These are phyloP conservation scores for Florisuga fusca DNA, from an alignment of 2,797 vertebrate species.

Conservation along the genomic window DNA sequence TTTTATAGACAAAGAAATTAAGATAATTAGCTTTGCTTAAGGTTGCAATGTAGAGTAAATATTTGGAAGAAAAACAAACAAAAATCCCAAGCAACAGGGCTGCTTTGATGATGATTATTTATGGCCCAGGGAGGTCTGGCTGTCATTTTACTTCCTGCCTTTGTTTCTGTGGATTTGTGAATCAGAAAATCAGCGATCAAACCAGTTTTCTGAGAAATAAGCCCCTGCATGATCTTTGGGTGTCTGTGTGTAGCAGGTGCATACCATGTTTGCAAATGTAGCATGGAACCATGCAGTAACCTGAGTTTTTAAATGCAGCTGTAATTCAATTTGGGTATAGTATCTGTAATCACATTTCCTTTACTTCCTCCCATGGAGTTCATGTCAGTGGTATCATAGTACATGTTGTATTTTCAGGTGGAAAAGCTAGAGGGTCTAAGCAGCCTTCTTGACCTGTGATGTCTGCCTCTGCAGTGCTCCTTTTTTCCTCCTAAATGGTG, in stretches of 20 bases:
- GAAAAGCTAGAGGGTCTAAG: slow-evolving; percentile 7
- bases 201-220: slow-evolving; percentile 14
- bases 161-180: background rate
- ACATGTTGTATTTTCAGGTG: slow-evolving; percentile 31
- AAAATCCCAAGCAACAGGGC: background rate
- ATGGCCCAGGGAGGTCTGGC: background rate
- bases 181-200: background rate
- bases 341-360: slow-evolving; percentile 57
- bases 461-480: background rate
- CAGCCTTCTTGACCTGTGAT: background rate
- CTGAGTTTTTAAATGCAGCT: slow-evolving; percentile 15
- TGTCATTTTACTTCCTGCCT: background rate
- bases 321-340: slow-evolving; percentile 54
- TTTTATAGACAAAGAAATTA: background rate
- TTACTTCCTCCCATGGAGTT: slow-evolving; percentile 27
- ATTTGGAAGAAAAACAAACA: background rate
- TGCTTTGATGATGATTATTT: background rate
- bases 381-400: background rate
- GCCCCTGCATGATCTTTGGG: background rate
- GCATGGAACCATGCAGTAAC: background rate
- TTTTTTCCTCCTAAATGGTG: background rate
- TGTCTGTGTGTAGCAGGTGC: background rate
- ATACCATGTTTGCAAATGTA: background rate
- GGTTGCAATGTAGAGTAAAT: background rate
- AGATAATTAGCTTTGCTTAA: background rate